Conservation (phyloP, 2,113 vertebrate genomes). For the Illadopsis cleaveri region DNA sequence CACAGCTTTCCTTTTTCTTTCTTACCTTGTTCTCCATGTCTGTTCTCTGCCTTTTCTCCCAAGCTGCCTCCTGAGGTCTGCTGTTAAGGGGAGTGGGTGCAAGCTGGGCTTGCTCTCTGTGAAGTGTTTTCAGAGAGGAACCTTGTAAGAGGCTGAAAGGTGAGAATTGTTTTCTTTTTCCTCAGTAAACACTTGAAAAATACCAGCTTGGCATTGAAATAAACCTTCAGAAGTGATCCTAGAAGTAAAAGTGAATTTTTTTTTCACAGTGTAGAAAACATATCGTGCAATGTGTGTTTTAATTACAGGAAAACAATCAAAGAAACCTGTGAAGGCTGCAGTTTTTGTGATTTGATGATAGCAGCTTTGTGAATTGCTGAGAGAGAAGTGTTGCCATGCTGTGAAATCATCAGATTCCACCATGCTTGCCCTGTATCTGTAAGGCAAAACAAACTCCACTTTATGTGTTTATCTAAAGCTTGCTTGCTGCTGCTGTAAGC, state of each 20-base stretch:
- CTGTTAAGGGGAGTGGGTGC: not conserved
- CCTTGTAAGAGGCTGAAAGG: not conserved
- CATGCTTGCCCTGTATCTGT: not conserved
- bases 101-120: not conserved
- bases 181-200: not conserved
- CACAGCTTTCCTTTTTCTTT: not conserved
- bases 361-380: not conserved
- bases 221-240: not conserved
- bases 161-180: conserved; percentile 27
- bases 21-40: not conserved
- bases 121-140: not conserved
- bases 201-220: not conserved
- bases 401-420: not conserved
- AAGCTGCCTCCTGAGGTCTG: not conserved
- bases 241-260: not conserved
- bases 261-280: not conserved
- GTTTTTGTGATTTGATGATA: not conserved
- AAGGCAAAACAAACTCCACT: not conserved
- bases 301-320: conserved; percentile 19
- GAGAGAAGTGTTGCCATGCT: not conserved
- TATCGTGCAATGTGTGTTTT: not conserved
- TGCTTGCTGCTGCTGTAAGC: not conserved
- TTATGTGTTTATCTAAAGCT: not conserved
- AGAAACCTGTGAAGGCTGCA: not conserved
- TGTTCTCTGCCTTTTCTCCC: not conserved